These are phyloP conservation scores for Phyllostomus hastatus DNA, from an alignment of 2,113 vertebrate species.

Conservation along the genomic window DNA sequence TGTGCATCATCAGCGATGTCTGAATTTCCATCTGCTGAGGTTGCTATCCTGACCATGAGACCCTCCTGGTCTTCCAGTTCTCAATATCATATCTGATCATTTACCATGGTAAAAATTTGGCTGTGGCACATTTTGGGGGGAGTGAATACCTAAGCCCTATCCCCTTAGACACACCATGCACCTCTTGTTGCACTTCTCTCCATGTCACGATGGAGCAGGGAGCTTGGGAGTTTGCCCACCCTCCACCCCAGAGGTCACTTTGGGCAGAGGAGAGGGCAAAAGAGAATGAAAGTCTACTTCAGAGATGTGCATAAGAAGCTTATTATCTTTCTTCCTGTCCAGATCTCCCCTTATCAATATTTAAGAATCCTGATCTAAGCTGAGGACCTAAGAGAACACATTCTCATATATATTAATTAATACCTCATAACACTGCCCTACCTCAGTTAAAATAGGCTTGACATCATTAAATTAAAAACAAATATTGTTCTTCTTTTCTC, in stretches of 20 bases:
- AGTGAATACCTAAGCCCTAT: not conserved
- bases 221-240: not conserved
- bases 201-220: not conserved
- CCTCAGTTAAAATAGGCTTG: not conserved
- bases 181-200: not conserved
- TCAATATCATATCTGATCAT: not conserved
- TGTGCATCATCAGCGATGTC: not conserved
- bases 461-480: not conserved
- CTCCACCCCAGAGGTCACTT: not conserved
- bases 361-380: not conserved
- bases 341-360: not conserved
- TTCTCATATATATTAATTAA: constrained; percentile 8
- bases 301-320: not conserved
- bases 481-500: not conserved
- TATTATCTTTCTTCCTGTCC: not conserved
- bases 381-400: not conserved
- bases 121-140: not conserved
- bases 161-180: not conserved
- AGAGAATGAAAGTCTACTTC: not conserved
- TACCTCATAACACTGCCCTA: not conserved
- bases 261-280: not conserved
- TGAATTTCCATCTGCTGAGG: not conserved
- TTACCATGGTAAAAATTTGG: not conserved
- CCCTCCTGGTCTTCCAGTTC: not conserved
- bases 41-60: not conserved